Evolutionary conservation across 2,113 vertebrate species (phyloP).

Genomic region (Strix aluco): DNA sequence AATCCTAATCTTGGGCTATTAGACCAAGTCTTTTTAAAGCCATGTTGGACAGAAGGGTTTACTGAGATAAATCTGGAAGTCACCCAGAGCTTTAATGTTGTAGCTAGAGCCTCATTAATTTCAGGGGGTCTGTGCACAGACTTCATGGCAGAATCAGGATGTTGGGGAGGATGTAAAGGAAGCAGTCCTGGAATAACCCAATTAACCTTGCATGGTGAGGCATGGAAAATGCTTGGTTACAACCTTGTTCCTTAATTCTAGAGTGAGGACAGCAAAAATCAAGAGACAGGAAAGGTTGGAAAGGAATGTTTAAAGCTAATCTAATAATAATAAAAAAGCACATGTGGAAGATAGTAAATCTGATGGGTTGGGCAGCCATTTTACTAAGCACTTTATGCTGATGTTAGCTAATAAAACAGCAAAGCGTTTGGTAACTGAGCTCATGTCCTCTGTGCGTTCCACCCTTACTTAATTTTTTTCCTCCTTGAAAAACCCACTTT

Average conservation of each 20-base stretch:
- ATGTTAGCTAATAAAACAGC: conserved; percentile 33
- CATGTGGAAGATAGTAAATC: conserved; percentile 44
- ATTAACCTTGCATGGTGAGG: background rate
- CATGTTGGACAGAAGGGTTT: background rate
- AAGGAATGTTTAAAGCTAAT: conserved; percentile 10
- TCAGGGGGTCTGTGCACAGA: background rate
- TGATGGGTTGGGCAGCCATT: conserved; percentile 40
- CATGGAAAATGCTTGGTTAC: background rate
- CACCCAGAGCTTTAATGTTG: background rate
- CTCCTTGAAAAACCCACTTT: background rate
- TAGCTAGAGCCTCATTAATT: background rate
- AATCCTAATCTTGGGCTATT: background rate
- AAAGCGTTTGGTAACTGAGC: background rate
- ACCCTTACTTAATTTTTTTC: background rate
- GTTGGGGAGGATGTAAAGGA: background rate
- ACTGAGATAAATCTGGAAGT: background rate
- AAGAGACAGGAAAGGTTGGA: background rate
- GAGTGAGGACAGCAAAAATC: conserved; percentile 22
- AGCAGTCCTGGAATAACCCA: background rate
- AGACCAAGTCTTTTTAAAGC: background rate
- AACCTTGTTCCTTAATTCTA: background rate
- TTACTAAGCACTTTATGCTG: background rate
- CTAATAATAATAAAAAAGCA: conserved; percentile 38
- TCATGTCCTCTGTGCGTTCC: conserved; percentile 1
- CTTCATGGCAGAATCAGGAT: background rate